Evolutionary conservation across 1,140 invertebrate species (phyloP), one percentile per base, ranked within the genome.

Genomic region (Sarcophaga bullata): DNA sequence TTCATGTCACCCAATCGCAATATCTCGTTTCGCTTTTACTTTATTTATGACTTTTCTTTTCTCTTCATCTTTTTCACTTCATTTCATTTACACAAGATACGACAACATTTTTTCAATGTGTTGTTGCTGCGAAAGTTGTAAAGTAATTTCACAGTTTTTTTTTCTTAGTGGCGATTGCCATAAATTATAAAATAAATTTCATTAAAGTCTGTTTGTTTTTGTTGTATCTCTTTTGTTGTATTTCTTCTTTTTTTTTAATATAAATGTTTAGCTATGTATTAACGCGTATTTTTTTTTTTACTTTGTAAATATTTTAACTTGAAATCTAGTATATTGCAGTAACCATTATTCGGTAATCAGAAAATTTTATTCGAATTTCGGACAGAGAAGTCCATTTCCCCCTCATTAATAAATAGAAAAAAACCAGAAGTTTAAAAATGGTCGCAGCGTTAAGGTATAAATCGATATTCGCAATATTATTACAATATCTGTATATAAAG

Each of bases 171-270:
- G n/a, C n/a, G 62, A 68, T 17, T 68, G 15, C 17, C 8, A 68
- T 68, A 68, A 68, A 68, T 68, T 68, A 68, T 68, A 68, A 68
- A 68, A 68, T 68, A 68, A 68, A 68, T 68, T 68, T 68, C 62
- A 68, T 68, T 68, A 68, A 68, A 68, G 8, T 68, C 17, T 58
- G 54, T 58, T 7, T 58, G 54, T 58, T 13, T 11, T 13, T 58
- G 54, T 58, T 13, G 7, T 13, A n/a, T 5, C 13, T 13, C n/a
- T 58, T 15, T 15, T n/a, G 54, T 15, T 58, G 15, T 13, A 15
- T 58, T n/a, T 58, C 15, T n/a, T 13, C 15, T n/a, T n/a, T 58
- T 58, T 58, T 10, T 52, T 10, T 52, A 52, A 3, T 52, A 3
- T 52, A 52, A 10, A 6, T 3, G 50, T 52, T 52, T 52, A 10